Conservation (phyloP, 2,113 vertebrate species). For the Brachyistius frenatus region DNA sequence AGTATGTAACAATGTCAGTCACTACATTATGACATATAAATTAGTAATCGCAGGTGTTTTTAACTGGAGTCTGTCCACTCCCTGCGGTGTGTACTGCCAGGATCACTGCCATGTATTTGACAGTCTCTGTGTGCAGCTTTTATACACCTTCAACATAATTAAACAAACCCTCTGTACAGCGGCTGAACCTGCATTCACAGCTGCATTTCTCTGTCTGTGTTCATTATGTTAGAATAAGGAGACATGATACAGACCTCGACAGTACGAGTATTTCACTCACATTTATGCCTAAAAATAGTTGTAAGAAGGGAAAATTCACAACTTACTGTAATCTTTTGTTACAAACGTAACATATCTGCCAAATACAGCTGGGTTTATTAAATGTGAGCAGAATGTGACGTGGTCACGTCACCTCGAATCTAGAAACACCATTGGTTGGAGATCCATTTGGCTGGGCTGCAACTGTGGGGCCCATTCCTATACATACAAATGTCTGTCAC, state of each 20-base stretch:
- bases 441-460: no score
- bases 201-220: slow-evolving; percentile 12
- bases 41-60: slow-evolving; percentile 51
- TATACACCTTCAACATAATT: slow-evolving; percentile 73
- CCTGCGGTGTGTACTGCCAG: slow-evolving; percentile 42
- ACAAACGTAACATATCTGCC: no score
- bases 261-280: no score
- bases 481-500: no score
- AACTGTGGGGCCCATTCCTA: no score
- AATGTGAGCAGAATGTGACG: no score
- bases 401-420: no score
- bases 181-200: slow-evolving; percentile 35
- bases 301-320: no score
- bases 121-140: slow-evolving; percentile 47
- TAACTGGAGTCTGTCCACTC: slow-evolving; percentile 59
- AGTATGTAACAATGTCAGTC: slow-evolving; percentile 17
- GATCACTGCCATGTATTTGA: slow-evolving; percentile 58
- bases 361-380: no score
- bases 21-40: slow-evolving; percentile 1
- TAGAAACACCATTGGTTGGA: no score
- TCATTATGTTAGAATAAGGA: background rate
- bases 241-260: background rate
- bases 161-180: slow-evolving; percentile 56
- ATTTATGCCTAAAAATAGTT: no score
- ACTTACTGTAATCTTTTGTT: no score